Percentiles rank a stretch among this genome's conserved stretches.
Conservation (phyloP, 1,140 invertebrate genomes). For the Drosophila punjabiensis region DNA sequence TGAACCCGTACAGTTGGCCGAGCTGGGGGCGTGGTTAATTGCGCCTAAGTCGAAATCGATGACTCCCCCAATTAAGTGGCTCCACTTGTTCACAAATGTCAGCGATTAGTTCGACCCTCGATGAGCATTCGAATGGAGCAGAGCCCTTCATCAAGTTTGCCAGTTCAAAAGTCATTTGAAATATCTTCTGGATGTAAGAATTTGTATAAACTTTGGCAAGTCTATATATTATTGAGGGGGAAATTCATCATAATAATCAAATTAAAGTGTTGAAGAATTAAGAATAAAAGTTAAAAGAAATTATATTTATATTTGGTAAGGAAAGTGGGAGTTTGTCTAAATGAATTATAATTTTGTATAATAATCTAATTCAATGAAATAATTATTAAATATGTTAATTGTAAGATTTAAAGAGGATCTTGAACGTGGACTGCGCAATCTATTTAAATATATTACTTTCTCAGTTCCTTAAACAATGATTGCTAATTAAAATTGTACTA, state of each 20-base stretch:
- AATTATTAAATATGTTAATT: not conserved
- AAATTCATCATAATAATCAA: not conserved
- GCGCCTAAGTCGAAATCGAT: slow-evolving; percentile 70
- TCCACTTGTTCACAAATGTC: slow-evolving; percentile 44
- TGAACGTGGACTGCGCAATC: no score
- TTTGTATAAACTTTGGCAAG: not conserved
- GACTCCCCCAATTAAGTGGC: slow-evolving; percentile 51
- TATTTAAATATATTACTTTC: no score
- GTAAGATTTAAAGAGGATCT: no score
- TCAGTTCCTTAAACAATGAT: no score
- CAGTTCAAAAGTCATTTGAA: slow-evolving; percentile 1
- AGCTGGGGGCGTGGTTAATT: slow-evolving; percentile 65
- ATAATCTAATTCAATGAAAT: not conserved
- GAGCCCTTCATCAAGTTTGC: not conserved
- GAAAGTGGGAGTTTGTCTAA: not conserved
- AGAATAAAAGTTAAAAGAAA: not conserved
- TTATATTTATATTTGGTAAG: not conserved
- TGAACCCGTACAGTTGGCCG: slow-evolving; percentile 64
- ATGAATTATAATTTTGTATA: not conserved
- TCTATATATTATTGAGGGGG: no score
- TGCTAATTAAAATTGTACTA: no score
- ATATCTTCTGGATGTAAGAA: not conserved
- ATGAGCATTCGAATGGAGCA: slow-evolving; percentile 15
- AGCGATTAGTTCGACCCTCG: slow-evolving; percentile 29
- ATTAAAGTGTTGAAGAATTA: no score